Percentiles rank a stretch among this genome's conserved stretches.
These are phyloP conservation scores for Drosophila kanapiae DNA, from an alignment of 1,140 invertebrate species.

Conservation along the genomic window DNA sequence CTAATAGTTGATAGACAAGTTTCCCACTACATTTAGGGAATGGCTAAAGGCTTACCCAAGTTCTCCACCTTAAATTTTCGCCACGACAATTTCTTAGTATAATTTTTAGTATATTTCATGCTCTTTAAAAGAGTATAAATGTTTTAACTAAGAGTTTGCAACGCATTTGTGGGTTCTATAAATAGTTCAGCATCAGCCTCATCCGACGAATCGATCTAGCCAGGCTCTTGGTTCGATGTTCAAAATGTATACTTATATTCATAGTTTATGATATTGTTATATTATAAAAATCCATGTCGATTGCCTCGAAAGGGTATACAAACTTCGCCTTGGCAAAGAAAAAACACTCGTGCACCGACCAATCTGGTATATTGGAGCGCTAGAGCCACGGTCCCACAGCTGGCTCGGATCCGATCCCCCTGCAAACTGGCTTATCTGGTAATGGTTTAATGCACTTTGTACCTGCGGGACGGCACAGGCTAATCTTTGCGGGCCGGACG, in stretches of 20 bases:
- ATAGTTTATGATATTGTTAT: not conserved
- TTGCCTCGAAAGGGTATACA: not conserved
- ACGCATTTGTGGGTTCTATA: not conserved
- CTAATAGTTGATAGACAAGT: not conserved
- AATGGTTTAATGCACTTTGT: slow-evolving; percentile 40
- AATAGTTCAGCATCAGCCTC: too few species aligned
- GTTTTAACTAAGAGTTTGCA: not conserved
- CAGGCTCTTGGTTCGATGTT: not conserved
- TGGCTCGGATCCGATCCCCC: not conserved
- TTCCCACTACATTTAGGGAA: not conserved
- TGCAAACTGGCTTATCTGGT: slow-evolving; percentile 8
- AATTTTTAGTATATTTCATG: not conserved
- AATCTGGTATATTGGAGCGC: slow-evolving; percentile 17
- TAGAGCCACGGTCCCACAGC: slow-evolving; percentile 5
- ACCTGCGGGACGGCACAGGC: not conserved
- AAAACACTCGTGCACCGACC: not conserved
- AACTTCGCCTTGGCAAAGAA: not conserved
- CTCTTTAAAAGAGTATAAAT: not conserved
- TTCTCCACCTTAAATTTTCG: not conserved
- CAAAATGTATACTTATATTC: not conserved
- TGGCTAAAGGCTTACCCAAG: not conserved
- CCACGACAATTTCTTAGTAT: too few species aligned
- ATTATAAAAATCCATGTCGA: not conserved
- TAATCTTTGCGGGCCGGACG: slow-evolving; percentile 1
- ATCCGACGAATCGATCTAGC: too few species aligned